Evolutionary conservation across 1,140 invertebrate genomes (phyloP).

Genomic region (Andricus grossulariae): DNA sequence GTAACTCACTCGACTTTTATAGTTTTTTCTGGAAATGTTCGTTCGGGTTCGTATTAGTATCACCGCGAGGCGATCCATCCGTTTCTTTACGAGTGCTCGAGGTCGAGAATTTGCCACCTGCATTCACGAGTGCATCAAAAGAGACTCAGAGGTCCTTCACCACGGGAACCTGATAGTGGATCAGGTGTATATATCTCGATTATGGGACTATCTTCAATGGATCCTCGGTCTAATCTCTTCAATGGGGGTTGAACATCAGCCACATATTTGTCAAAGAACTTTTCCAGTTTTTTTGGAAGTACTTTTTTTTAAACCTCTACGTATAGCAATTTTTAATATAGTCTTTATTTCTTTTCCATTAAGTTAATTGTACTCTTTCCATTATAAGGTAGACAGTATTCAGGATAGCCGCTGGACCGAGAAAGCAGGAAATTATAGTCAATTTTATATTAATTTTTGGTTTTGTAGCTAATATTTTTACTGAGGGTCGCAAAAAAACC

Average conservation of each 20-base stretch:
- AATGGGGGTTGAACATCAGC: neutral
- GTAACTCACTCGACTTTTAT: constrained; percentile 43
- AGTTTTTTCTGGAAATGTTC: constrained; percentile 41
- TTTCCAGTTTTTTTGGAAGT: neutral
- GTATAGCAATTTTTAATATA: too few relatives aligned
- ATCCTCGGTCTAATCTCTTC: neutral
- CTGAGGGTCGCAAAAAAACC: too few relatives aligned
- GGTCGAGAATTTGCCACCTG: constrained; percentile 9
- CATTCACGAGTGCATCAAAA: neutral
- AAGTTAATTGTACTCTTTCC: too few relatives aligned
- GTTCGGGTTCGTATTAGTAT: neutral
- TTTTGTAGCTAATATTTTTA: neutral
- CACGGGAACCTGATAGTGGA: constrained; percentile 3
- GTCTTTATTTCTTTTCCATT: too few relatives aligned
- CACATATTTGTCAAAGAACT: neutral
- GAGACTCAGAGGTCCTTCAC: constrained; percentile 4
- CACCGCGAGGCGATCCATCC: neutral
- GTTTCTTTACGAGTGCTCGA: constrained; percentile 3
- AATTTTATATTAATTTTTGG: neutral
- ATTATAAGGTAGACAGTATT: too few relatives aligned
- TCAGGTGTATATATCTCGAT: constrained; percentile 23
- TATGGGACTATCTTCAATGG: neutral
- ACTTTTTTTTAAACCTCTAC: neutral
- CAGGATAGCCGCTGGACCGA: too few relatives aligned
- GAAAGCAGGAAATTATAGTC: too few relatives aligned